Base-by-base conservation (phyloP, 2,797 vertebrate genomes). In the Cyclopterus lumpus region DNA sequence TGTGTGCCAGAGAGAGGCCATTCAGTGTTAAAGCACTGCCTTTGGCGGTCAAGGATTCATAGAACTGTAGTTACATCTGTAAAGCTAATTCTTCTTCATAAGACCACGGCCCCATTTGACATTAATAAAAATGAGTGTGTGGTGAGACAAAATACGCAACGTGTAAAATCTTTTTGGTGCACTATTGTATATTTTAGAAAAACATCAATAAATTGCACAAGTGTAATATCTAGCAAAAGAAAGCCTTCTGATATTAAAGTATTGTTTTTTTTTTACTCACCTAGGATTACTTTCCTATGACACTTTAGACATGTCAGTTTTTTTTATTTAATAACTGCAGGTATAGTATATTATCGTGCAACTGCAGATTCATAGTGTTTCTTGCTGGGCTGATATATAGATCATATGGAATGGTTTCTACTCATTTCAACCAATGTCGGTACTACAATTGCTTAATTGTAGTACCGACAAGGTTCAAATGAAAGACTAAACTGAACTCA, bases 321-420 rank as follows among this genome's bases (percentile, higher is more conserved):
- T 16, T n/a, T 54, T 54, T 10, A 36, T 62, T 11, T 36, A 24
- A 67, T 57, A 44, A 51, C 20, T 18, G 1, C 32, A 60, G 59
- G n/a, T n/a, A 53, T 14, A 59, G 5, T 11, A 3, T 30, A 60
- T 55, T 20, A 68, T 58, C 7, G 5, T 54, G 22, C 8, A 40
- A n/a, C 30, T 61, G 15, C n/a, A 70, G 48, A 49, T 30, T 72
- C 20, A 38, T 62, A 32, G 44, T n/a, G 32, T 36, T 4, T 6
- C 3, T 40, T 36, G 30, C 22, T 7, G 54, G 14, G n/a, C 62
- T 71, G 51, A 64, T 59, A 28, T 60, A 71, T 48, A 28, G 66
- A 24, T 59, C 36, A 73, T 32, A 73, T 18, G 40, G 61, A n/a
- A n/a, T n/a, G n/a, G n/a, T n/a, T n/a, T n/a, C n/a, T n/a, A n/a